Conservation (phyloP, 2,113 vertebrate species). For the Rhipidura dahli region DNA sequence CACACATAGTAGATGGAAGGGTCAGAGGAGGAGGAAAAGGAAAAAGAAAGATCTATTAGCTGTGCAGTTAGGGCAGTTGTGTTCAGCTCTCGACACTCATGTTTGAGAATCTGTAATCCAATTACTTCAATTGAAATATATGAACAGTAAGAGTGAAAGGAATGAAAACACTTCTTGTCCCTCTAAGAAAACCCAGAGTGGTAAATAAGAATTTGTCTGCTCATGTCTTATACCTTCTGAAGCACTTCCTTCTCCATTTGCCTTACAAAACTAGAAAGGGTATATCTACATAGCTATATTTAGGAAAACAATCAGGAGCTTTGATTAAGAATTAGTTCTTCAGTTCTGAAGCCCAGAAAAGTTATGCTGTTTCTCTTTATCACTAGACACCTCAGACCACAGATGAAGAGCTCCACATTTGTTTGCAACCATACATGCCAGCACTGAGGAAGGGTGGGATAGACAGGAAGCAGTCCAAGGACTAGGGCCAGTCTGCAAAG, state of each 20-base stretch:
- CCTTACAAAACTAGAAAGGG: background rate
- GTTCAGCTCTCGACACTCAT: background rate
- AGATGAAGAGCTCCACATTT: background rate
- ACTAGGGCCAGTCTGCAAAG: background rate
- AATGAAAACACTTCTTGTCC: background rate
- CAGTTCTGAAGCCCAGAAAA: background rate
- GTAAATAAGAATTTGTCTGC: background rate
- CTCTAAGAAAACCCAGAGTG: background rate
- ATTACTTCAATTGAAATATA: background rate
- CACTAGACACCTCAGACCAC: fast-evolving
- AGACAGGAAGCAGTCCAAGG: no score
- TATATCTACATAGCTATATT: background rate
- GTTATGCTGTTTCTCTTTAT: background rate
- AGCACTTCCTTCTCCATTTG: background rate
- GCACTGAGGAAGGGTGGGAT: background rate
- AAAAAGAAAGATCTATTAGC: background rate
- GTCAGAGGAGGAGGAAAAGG: background rate
- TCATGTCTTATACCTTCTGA: background rate
- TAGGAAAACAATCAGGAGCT: background rate
- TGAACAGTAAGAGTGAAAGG: background rate
- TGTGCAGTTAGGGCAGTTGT: background rate
- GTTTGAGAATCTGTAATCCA: background rate
- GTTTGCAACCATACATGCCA: background rate
- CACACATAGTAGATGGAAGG: background rate
- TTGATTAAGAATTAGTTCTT: background rate